Conservation (phyloP, 1,140 invertebrate species). For the Prorops nasuta region DNA sequence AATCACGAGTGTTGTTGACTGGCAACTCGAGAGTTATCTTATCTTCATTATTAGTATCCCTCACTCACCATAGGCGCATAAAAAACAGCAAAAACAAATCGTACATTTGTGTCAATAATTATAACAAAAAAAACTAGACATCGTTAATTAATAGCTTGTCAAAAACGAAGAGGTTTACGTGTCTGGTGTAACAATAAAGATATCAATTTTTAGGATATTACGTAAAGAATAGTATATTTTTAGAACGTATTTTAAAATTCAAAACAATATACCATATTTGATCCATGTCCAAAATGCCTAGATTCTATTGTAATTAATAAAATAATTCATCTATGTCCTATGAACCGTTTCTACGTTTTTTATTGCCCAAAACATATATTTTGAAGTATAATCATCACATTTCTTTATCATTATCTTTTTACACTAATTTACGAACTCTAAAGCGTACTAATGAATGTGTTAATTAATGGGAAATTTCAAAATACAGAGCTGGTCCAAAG, state of each 20-base stretch:
- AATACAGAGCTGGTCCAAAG: constrained; percentile 55
- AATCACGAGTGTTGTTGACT: too few relatives aligned
- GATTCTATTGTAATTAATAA: constrained; percentile 41
- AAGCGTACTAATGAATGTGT: constrained; percentile 5
- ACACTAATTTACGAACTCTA: not conserved
- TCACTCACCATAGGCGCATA: too few relatives aligned
- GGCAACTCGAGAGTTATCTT: too few relatives aligned
- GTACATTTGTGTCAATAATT: too few relatives aligned
- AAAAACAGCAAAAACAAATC: too few relatives aligned
- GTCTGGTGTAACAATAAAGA: constrained; percentile 14
- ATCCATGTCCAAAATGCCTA: constrained; percentile 39
- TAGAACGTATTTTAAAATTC: constrained; percentile 50
- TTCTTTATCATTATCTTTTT: not conserved
- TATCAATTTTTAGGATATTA: constrained; percentile 36
- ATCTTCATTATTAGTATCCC: too few relatives aligned
- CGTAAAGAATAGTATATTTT: constrained; percentile 51
- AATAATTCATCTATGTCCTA: constrained; percentile 43
- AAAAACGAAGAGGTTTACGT: constrained; percentile 10
- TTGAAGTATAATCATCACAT: too few relatives aligned
- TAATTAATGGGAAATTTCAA: not conserved
- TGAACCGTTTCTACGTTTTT: too few relatives aligned
- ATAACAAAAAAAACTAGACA: too few relatives aligned
- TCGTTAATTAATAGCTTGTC: too few relatives aligned
- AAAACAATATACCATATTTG: constrained; percentile 30
- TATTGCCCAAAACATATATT: too few relatives aligned